A percentile compares a stretch with the other conserved stretches of the same genome.
These are phyloP conservation scores for Rhineura floridana DNA, from an alignment of 2,113 vertebrate genomes.

Conservation along the genomic window DNA sequence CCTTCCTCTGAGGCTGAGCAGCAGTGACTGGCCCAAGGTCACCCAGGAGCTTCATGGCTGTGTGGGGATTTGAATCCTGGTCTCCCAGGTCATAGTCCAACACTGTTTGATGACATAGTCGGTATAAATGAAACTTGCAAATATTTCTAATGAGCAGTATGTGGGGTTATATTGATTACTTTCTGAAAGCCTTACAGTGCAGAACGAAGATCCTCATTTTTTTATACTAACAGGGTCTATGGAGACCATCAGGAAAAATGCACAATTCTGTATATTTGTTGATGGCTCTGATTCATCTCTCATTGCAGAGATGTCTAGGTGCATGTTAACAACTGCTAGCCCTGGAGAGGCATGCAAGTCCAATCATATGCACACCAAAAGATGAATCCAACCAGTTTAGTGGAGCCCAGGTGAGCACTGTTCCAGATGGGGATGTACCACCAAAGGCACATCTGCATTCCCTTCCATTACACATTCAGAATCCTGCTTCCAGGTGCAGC, in stretches of 20 bases:
- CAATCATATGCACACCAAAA: too few relatives aligned
- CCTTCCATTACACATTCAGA: background rate
- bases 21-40: too few relatives aligned
- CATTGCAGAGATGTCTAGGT: background rate
- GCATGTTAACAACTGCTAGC: background rate
- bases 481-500: background rate
- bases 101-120: conserved; percentile 36
- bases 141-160: background rate
- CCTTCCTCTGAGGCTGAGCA: too few relatives aligned
- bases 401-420: background rate
- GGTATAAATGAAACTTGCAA: background rate
- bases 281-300: background rate
- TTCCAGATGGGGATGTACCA: background rate
- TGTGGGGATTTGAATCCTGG: too few relatives aligned
- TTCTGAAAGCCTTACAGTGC: background rate
- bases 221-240: background rate
- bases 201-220: background rate
- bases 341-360: background rate
- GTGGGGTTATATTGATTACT: background rate
- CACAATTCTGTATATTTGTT: background rate
- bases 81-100: too few relatives aligned
- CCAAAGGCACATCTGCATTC: background rate
- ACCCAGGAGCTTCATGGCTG: too few relatives aligned
- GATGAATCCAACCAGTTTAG: background rate
- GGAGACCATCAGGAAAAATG: background rate